Conservation (phyloP, 2,888 invertebrate species). For the Cantharis lateralis region DNA sequence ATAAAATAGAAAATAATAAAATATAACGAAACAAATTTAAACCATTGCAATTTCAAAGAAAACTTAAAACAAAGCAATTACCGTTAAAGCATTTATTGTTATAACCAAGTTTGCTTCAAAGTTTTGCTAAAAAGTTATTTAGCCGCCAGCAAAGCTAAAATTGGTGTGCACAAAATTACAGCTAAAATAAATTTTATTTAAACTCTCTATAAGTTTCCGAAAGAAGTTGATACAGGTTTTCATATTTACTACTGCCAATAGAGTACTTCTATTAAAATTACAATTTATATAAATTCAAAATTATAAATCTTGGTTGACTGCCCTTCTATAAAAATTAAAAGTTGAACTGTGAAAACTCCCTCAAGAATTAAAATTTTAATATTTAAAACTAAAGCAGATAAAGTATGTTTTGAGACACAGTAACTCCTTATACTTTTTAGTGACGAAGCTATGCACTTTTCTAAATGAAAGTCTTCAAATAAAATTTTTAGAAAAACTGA, state of each 20-base stretch:
- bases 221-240: background rate
- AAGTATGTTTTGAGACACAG: background rate
- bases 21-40: background rate
- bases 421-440: background rate
- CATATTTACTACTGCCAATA: background rate
- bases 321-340: background rate
- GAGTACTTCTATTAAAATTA: background rate
- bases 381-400: background rate
- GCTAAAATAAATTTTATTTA: background rate
- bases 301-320: background rate
- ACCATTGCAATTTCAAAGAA: background rate
- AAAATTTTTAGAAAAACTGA: background rate
- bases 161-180: background rate
- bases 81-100: conserved; percentile 3
- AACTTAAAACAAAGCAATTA: conserved; percentile 1
- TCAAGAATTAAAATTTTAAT: background rate
- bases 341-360: background rate
- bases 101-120: background rate
- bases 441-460: background rate
- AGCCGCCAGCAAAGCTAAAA: background rate
- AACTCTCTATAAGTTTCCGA: background rate
- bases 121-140: conserved; percentile 2
- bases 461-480: background rate
- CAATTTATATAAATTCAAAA: background rate
- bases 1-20: background rate